Conservation (phyloP, 2,888 invertebrate species). For the Polymixis flavicincta region DNA sequence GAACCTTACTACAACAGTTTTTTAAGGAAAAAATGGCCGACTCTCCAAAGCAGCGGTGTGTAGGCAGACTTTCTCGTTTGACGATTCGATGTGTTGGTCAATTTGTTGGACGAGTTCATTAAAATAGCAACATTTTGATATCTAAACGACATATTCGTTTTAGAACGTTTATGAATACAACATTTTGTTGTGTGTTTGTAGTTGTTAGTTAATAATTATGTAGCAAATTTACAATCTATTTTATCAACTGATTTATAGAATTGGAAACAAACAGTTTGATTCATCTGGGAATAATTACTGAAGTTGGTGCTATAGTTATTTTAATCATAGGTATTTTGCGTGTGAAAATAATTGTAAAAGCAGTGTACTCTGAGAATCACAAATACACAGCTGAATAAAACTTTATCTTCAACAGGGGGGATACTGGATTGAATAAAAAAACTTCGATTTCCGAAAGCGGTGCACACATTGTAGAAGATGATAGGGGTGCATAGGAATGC, state of each 20-base stretch:
- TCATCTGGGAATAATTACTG: no score
- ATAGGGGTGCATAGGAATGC: slow-evolving; percentile 88
- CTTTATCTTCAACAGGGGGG: slow-evolving; percentile 20
- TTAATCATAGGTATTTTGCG: neutral
- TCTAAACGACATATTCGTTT: no score
- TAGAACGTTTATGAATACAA: no score
- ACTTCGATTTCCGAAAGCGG: slow-evolving; percentile 65
- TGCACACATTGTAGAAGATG: slow-evolving; percentile 74
- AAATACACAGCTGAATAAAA: slow-evolving; percentile 22
- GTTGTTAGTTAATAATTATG: neutral
- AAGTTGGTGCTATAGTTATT: neutral
- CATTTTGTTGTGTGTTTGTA: no score
- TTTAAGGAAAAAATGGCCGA: no score
- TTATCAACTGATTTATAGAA: neutral
- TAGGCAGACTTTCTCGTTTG: no score
- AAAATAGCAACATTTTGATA: no score
- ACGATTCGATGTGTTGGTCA: no score
- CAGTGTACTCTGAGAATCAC: neutral
- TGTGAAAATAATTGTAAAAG: neutral
- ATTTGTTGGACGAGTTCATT: no score
- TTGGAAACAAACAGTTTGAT: neutral
- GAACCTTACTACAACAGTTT: no score
- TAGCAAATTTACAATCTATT: neutral
- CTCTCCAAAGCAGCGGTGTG: no score
- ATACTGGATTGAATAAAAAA: slow-evolving; percentile 61